Evolutionary conservation across 2,888 invertebrate genomes (phyloP).

Genomic region (Orthosia incerta): DNA sequence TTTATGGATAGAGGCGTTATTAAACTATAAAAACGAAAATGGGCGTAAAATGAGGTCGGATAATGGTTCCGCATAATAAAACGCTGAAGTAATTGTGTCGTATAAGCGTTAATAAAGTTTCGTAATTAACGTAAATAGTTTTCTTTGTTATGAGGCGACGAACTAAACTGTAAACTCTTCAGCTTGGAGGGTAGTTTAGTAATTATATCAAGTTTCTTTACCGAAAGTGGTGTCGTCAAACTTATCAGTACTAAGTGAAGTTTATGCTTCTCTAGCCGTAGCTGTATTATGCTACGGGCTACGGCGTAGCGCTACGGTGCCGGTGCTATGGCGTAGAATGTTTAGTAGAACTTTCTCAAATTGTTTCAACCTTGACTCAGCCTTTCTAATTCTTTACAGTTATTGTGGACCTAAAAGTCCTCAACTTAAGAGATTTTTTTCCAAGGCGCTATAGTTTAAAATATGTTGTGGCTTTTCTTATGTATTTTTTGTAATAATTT

Average conservation of each 20-base stretch:
- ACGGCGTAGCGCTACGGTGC: background rate
- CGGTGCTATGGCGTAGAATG: conserved; percentile 10
- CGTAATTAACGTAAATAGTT: conserved; percentile 62
- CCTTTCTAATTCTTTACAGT: too few species aligned
- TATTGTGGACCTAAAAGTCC: too few species aligned
- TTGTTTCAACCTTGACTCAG: too few species aligned
- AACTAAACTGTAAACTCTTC: conserved; percentile 47
- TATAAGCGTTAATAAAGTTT: conserved; percentile 57
- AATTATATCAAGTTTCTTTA: conserved; percentile 50
- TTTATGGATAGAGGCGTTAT: conserved; percentile 65
- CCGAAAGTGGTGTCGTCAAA: conserved; percentile 31
- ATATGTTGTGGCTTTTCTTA: too few species aligned
- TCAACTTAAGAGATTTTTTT: too few species aligned
- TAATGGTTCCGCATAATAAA: conserved; percentile 63
- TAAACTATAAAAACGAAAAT: conserved; percentile 67
- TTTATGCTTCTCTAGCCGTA: conserved; percentile 15
- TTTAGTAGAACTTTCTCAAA: too few species aligned
- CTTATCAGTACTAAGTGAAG: conserved; percentile 17
- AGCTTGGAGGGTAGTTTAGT: conserved; percentile 41
- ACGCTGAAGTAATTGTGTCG: conserved; percentile 59
- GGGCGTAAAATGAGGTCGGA: conserved; percentile 59
- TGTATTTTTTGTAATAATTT: too few species aligned
- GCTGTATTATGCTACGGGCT: too few species aligned
- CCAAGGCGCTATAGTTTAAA: too few species aligned
- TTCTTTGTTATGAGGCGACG: conserved; percentile 55